These are phyloP conservation scores for Limnephilus lunatus DNA, from an alignment of 2,888 invertebrate genomes.

Conservation along the genomic window DNA sequence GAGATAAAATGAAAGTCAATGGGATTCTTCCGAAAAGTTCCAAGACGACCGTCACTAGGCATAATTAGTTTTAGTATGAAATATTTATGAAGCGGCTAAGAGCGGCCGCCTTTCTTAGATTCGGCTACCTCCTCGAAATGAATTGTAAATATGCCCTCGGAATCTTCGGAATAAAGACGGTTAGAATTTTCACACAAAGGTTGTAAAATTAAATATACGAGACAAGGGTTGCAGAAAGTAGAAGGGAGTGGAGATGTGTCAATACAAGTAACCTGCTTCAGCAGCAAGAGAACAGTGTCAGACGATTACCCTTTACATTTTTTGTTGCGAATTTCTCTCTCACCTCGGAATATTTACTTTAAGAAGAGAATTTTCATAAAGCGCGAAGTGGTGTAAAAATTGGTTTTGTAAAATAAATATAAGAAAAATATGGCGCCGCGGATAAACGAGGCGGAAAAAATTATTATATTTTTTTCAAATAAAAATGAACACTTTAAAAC, in stretches of 20 bases:
- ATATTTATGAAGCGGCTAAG: constrained; percentile 45
- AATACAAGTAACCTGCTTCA: constrained; percentile 31
- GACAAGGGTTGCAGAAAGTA: constrained; percentile 5
- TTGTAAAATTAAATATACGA: constrained; percentile 50
- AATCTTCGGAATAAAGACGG: constrained; percentile 7
- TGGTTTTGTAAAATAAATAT: neutral
- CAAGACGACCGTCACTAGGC: constrained; percentile 32
- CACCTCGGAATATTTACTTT: neutral
- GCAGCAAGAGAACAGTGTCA: neutral
- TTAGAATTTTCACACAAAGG: constrained; percentile 33
- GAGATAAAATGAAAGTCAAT: constrained; percentile 28
- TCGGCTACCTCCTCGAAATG: constrained; percentile 38
- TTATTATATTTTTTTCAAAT: neutral
- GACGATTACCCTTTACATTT: constrained; percentile 29
- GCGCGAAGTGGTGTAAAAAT: constrained; percentile 36
- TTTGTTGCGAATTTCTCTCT: neutral
- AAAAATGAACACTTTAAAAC: neutral
- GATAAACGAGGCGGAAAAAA: neutral
- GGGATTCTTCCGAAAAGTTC: constrained; percentile 23
- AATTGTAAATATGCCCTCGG: constrained; percentile 49
- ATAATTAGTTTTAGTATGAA: constrained; percentile 47
- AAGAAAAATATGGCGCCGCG: neutral
- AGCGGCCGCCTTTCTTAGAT: constrained; percentile 28
- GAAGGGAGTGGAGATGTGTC: constrained; percentile 15
- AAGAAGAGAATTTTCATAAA: neutral